Percentiles rank a stretch among this genome's conserved stretches.
These are phyloP conservation scores for Actinopyga echinites DNA, from an alignment of 53 echinoderm and acorn worm species.

Conservation along the genomic window DNA sequence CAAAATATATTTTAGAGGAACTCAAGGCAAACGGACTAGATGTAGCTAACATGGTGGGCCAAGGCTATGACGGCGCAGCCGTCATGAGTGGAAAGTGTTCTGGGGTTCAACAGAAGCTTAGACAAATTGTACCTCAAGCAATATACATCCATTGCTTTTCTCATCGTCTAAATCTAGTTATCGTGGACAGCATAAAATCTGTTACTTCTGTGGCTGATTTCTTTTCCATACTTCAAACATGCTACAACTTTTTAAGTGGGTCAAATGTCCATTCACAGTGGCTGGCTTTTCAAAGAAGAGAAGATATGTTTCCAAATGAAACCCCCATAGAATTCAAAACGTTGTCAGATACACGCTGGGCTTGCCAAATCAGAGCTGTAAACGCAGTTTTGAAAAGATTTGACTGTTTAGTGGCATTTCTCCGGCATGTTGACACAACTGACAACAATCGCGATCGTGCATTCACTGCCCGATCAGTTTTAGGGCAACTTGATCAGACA, in stretches of 20 bases:
- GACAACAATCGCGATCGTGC: constrained; percentile 29
- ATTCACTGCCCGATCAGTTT: constrained; percentile 28
- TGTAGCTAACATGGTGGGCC: constrained; percentile 29
- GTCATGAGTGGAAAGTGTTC: constrained; percentile 52
- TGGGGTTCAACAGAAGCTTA: constrained; percentile 43
- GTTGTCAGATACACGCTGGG: constrained; percentile 53
- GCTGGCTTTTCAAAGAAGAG: constrained; percentile 19
- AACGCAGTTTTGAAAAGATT: constrained; percentile 35
- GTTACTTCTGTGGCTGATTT: constrained; percentile 24
- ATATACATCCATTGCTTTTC: constrained; percentile 53
- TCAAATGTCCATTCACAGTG: constrained; percentile 30
- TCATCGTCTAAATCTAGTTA: constrained; percentile 39
- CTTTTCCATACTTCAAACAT: constrained; percentile 18
- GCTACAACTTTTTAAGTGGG: constrained; percentile 16
- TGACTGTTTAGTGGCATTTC: constrained; percentile 21
- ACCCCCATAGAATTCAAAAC: constrained; percentile 38
- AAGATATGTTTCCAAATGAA: constrained; percentile 11
- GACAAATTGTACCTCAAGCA: constrained; percentile 24
- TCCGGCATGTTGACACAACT: constrained; percentile 40
- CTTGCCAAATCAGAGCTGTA: constrained; percentile 39
- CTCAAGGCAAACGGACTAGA: constrained; percentile 26
- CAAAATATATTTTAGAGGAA: constrained; percentile 1
- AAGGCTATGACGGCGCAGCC: constrained; percentile 60
- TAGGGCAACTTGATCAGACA: constrained; percentile 15
- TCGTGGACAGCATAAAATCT: constrained; percentile 31